Base-by-base conservation (phyloP, 2,797 vertebrate genomes). In the Thripadectes ignobilis region DNA sequence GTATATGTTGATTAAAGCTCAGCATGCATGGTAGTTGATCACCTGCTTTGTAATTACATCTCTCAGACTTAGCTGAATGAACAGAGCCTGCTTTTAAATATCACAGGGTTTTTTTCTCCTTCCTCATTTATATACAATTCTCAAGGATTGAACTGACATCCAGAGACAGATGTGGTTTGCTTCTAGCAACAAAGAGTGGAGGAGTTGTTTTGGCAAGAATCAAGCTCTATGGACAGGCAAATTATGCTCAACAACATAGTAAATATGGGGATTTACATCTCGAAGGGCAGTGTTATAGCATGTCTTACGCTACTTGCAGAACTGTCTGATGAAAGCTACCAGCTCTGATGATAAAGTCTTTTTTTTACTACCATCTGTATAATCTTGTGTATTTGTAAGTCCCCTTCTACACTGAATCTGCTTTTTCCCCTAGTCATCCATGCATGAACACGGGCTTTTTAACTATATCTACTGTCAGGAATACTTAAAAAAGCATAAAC, bases 1-100 rank as follows among this genome's bases (percentile, higher is more conserved):
- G 84, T 91, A 83, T 55, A 22, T 39, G 74, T 91, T 97, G 91
- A 97, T 97, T 97, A 85, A 97, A 94, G 92, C 95, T 92, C 81
- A 97, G 80, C 55, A 78, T 83, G 82, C 52, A 39, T 63, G 41
- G 62, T 9, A 78, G 85, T 73, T 6, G 18, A 88, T 96, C 92
- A 94, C 79, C 67, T 88, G 61, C 45, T 96, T 95, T 75, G 79
- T 94, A 95, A 93, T 96, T 97, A 79, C 29, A 75, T 62, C 81
- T 95, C 80, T 90, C n/a, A 29, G 52, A 18, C 34, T 93, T 62
- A 87, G n/a, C 10, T 95, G 80, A 95, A 93, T 36, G 85, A 97
- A 91, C 15, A n/a, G 65, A 43, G 54, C 68, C 71, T 71, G 61
- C 68, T 91, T 92, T 43, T 85, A 88, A 93, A 91, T 86, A 97